Conservation (phyloP, 2,888 invertebrate species). For the Spialia ferax region DNA sequence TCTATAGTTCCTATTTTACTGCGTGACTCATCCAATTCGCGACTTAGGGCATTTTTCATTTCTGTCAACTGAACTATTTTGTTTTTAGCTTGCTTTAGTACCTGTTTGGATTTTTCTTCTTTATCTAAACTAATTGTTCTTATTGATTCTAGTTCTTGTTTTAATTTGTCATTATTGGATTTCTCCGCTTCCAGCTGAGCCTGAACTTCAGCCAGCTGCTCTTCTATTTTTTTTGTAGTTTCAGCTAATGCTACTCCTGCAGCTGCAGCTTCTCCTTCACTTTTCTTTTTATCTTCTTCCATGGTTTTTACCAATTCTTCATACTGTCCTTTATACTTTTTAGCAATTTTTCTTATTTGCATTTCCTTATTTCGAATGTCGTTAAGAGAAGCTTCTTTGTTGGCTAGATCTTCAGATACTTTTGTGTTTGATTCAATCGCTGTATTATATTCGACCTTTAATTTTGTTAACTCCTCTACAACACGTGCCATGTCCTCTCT, state of each 20-base stretch:
- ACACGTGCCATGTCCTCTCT: conserved; percentile 87
- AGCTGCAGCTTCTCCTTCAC: conserved; percentile 84
- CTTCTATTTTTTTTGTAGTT: conserved; percentile 83
- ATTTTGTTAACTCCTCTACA: conserved; percentile 88
- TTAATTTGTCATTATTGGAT: conserved; percentile 88
- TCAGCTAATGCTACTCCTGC: conserved; percentile 76
- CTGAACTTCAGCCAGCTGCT: conserved; percentile 75
- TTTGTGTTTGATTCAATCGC: conserved; percentile 88
- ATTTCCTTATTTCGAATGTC: conserved; percentile 90
- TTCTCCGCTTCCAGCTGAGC: conserved; percentile 76
- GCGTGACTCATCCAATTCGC: conserved; percentile 86
- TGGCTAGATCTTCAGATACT: conserved; percentile 88
- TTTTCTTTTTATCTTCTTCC: conserved; percentile 88
- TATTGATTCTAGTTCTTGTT: conserved; percentile 88
- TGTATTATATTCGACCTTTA: conserved; percentile 86
- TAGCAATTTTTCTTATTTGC: conserved; percentile 95
- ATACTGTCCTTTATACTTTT: conserved; percentile 96
- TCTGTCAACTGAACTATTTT: conserved; percentile 91
- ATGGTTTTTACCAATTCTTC: conserved; percentile 91
- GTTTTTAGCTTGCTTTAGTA: conserved; percentile 91
- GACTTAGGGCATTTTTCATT: conserved; percentile 87
- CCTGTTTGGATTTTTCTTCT: conserved; percentile 88
- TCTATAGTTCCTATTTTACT: conserved; percentile 80
- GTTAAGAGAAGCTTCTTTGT: conserved; percentile 89
- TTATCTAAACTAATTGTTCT: conserved; percentile 85